Percentiles rank a stretch among this genome's conserved stretches.
Conservation (phyloP, 2,888 invertebrate species). For the Agonopterix heracliana region DNA sequence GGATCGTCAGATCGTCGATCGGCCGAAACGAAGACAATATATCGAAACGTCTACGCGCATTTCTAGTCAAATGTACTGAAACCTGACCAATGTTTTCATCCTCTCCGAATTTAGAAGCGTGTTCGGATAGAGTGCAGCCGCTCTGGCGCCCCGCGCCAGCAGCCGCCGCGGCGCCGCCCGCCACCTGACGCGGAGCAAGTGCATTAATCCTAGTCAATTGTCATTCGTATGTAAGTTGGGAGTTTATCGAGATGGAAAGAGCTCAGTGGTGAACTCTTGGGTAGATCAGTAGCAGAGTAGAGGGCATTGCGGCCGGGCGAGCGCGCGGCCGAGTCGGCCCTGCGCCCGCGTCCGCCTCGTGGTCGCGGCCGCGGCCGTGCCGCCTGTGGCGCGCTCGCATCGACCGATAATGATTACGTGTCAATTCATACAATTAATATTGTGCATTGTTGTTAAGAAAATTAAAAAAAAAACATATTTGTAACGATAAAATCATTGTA, state of each 20-base stretch:
- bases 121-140: slow-evolving; percentile 41
- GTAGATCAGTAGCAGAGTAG: slow-evolving; percentile 14
- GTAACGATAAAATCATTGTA: slow-evolving; percentile 60
- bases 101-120: slow-evolving; percentile 47
- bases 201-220: slow-evolving; percentile 73
- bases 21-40: slow-evolving; percentile 31
- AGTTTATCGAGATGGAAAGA: slow-evolving; percentile 25
- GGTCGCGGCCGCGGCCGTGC: slow-evolving; percentile 1
- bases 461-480: slow-evolving; percentile 53
- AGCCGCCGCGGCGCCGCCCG: slow-evolving; percentile 14
- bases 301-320: slow-evolving; percentile 3
- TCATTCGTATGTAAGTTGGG: slow-evolving; percentile 61
- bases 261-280: slow-evolving; percentile 22
- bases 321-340: slow-evolving; percentile 6
- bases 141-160: slow-evolving; percentile 21
- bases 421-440: slow-evolving; percentile 73
- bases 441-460: slow-evolving; percentile 69
- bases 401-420: slow-evolving; percentile 53
- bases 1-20: slow-evolving; percentile 25
- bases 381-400: slow-evolving; percentile 13
- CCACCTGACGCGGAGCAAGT: slow-evolving; percentile 36
- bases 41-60: slow-evolving; percentile 42
- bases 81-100: slow-evolving; percentile 62
- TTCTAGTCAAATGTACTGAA: slow-evolving; percentile 70
- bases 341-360: slow-evolving; percentile 6